A percentile compares a stretch with the other conserved stretches of the same genome.
Evolutionary conservation across 2,113 vertebrate species (phyloP).

Genomic region (Notarius quadriscutis): DNA sequence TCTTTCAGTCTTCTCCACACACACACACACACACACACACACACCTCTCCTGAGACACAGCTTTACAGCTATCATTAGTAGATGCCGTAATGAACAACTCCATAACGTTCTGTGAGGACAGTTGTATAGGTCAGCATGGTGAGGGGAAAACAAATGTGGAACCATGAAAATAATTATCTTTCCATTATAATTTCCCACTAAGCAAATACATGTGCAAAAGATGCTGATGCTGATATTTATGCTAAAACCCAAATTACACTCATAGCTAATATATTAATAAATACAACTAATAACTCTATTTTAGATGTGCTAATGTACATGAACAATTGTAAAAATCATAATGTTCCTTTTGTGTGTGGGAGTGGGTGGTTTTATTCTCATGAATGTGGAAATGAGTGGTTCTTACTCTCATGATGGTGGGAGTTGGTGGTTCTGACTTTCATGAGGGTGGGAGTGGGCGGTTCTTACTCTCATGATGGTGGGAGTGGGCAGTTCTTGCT

Average conservation of each 20-base stretch:
- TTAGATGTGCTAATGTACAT: not conserved
- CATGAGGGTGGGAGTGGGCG: not conserved
- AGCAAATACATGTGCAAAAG: not conserved
- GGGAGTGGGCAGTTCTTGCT: not conserved
- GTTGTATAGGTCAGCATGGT: not conserved
- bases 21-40: conserved; percentile 29
- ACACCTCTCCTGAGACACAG: conserved; percentile 63
- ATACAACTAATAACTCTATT: not conserved
- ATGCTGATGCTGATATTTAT: not conserved
- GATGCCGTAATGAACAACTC: conserved; percentile 63
- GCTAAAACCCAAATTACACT: not conserved
- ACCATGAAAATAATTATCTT: not conserved
- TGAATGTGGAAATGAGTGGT: not conserved
- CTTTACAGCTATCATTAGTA: conserved; percentile 64
- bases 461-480: not conserved
- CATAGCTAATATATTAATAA: not conserved
- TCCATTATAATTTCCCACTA: not conserved
- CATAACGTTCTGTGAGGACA: not conserved
- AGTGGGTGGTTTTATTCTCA: not conserved
- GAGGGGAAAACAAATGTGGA: not conserved
- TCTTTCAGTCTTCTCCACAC: not conserved
- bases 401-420: not conserved
- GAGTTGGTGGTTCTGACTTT: not conserved
- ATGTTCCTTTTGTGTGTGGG: not conserved
- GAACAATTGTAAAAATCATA: not conserved